Evolutionary conservation across 2,113 vertebrate genomes (phyloP), one percentile per base, ranked within the genome.

Genomic region (Istiophorus platypterus): DNA sequence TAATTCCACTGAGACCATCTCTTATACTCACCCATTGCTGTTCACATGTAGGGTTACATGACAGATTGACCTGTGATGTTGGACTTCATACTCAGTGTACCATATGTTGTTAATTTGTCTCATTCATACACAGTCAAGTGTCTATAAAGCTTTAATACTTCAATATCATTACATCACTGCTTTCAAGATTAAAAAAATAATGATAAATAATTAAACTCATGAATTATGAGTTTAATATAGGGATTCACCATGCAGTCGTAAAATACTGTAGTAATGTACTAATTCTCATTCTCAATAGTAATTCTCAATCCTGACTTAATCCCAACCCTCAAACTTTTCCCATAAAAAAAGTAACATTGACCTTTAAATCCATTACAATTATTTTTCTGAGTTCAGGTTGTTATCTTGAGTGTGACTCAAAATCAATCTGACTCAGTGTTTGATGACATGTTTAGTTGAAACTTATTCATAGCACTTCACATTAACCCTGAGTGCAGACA

Each of bases 1-100:
- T 81, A 37, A 79, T 62, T 76, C 31, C 39, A 22, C 27, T 76
- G 12, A 58, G 39, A 67, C 37, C 52, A 18, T 26, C 37, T 76
- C 7, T 8, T 37, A 61, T 72, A 56, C 7, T 71, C 61, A 71
- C 31, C 47, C 29, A 13, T 26, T 27, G 8, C 42, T 24, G 27
- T 49, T 52, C 15, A 52, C 45, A 11, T 49, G 6, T 7, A 27
- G 20, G 34, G 41, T 65, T 5, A 29, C 13, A 20, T 47, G 56
- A 69, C 3, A 7, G 47, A 56, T n/a, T 26, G 24, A 76, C 45
- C 54, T 72, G 34, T 65, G 24, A 29, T 29, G 37, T 4, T 37
- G 49, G 17, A 54, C 13, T 27, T 11, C 64, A 37, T 12, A 22
- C 5, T 27, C 26, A 27, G 22, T 37, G 51, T 22, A 6, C 31